Evolutionary conservation across 2,888 invertebrate genomes (phyloP).

Genomic region (Lissocephala sabroskyi): DNA sequence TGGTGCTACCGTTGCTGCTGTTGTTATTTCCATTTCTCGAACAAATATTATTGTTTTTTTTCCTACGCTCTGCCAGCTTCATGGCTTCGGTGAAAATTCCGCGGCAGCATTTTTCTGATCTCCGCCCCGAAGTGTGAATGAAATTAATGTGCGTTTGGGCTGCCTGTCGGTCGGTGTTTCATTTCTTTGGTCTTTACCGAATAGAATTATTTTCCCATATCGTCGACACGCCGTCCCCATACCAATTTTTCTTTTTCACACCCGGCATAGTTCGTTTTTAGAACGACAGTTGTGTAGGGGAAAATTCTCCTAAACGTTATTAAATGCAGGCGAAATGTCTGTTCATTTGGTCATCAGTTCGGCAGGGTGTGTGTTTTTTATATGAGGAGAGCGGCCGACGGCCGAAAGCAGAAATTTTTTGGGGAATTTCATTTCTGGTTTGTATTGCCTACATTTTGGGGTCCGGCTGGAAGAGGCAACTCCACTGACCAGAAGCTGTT

Average conservation of each 20-base stretch:
- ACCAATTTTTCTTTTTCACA: slow-evolving; percentile 15
- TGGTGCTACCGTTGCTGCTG: not conserved
- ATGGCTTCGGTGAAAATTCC: no score
- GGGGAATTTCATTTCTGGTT: no score
- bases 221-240: no score
- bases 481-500: no score
- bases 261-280: slow-evolving; percentile 30
- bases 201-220: slow-evolving; percentile 43
- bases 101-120: slow-evolving; percentile 39
- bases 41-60: slow-evolving; percentile 66
- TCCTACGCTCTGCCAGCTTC: no score
- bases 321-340: slow-evolving; percentile 54
- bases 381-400: no score
- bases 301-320: slow-evolving; percentile 50
- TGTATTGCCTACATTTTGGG: no score
- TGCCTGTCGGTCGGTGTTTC: slow-evolving; percentile 5
- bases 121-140: slow-evolving; percentile 61
- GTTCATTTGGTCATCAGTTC: no score
- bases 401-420: no score
- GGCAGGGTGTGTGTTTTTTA: no score
- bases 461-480: no score
- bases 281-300: slow-evolving; percentile 16
- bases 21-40: slow-evolving; percentile 23
- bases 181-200: no score
- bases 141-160: slow-evolving; percentile 64